These are phyloP conservation scores for Cabera pusaria DNA, from an alignment of 2,888 invertebrate genomes.

Conservation along the genomic window DNA sequence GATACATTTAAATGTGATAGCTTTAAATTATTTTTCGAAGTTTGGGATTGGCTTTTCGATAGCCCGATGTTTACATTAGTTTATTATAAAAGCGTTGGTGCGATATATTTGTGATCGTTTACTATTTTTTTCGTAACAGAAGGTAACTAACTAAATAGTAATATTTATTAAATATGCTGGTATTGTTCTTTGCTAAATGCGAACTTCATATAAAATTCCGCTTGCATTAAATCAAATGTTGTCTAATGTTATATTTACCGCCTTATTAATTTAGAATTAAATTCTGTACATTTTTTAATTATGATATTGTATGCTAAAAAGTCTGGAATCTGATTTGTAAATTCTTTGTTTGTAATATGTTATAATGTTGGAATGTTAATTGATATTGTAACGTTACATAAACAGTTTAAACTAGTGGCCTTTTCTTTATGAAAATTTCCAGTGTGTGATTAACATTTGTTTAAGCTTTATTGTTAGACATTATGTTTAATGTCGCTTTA, in stretches of 20 bases:
- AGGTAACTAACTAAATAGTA: slow-evolving; percentile 18
- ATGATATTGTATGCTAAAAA: slow-evolving; percentile 28
- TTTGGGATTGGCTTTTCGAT: slow-evolving; percentile 45
- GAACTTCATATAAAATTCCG: slow-evolving; percentile 11
- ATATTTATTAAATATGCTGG: slow-evolving; percentile 1
- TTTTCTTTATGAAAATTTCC: slow-evolving; percentile 71
- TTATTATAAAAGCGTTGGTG: slow-evolving; percentile 58
- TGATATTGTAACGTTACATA: slow-evolving; percentile 40
- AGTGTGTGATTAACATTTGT: slow-evolving; percentile 72
- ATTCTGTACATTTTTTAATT: slow-evolving; percentile 36
- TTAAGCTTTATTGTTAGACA: slow-evolving; percentile 80
- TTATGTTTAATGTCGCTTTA: slow-evolving; percentile 74
- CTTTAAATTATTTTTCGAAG: slow-evolving; percentile 79
- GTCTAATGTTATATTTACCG: slow-evolving; percentile 31
- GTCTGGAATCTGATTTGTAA: slow-evolving; percentile 32
- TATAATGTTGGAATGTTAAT: slow-evolving; percentile 31
- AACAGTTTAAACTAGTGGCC: slow-evolving; percentile 62
- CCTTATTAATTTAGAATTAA: slow-evolving; percentile 58
- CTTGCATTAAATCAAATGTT: slow-evolving; percentile 10
- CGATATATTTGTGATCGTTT: slow-evolving; percentile 71
- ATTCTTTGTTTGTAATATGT: slow-evolving; percentile 25
- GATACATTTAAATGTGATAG: slow-evolving; percentile 67
- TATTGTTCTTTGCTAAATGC: slow-evolving; percentile 15
- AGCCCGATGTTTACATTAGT: slow-evolving; percentile 57
- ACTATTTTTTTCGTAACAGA: slow-evolving; percentile 48